Evolutionary conservation across 2,797 vertebrate genomes (phyloP).

Genomic region (Microctenopoma stevenorrisi): DNA sequence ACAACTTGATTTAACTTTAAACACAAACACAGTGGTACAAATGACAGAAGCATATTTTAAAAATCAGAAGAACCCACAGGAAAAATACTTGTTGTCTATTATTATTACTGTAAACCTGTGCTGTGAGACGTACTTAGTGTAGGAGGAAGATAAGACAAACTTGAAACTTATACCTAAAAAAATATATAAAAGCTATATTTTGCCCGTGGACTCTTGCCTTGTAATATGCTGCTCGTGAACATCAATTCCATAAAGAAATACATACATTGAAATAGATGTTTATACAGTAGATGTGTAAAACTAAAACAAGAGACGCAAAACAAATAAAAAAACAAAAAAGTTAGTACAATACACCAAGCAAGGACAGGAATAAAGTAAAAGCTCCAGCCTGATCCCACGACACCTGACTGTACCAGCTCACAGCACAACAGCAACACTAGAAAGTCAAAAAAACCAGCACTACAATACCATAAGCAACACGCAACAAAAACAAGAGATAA

Average conservation of each 20-base stretch:
- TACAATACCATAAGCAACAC: constrained; percentile 81
- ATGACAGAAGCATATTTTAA: constrained; percentile 79
- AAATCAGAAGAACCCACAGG: constrained; percentile 84
- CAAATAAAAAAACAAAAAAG: constrained; percentile 54
- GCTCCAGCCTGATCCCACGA: constrained; percentile 78
- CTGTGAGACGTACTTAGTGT: constrained; percentile 41
- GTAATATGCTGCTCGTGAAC: constrained; percentile 79
- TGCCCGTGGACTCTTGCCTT: constrained; percentile 84
- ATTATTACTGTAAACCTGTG: constrained; percentile 56
- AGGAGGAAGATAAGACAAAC: constrained; percentile 28
- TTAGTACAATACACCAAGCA: constrained; percentile 78
- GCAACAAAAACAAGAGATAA: constrained; percentile 74
- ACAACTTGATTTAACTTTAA: constrained; percentile 48
- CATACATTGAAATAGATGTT: constrained; percentile 68
- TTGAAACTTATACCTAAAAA: constrained; percentile 34
- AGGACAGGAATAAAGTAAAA: constrained; percentile 77
- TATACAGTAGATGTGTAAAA: constrained; percentile 59
- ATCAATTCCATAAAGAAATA: constrained; percentile 64
- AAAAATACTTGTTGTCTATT: constrained; percentile 74
- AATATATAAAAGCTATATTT: constrained; percentile 73
- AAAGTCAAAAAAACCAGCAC: constrained; percentile 82
- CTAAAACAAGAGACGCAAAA: constrained; percentile 58
- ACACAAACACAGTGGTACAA: constrained; percentile 71
- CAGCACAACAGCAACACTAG: constrained; percentile 83
- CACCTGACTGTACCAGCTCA: constrained; percentile 80